Conservation (phyloP, 2,113 vertebrate genomes). For the Dascyllus trimaculatus region DNA sequence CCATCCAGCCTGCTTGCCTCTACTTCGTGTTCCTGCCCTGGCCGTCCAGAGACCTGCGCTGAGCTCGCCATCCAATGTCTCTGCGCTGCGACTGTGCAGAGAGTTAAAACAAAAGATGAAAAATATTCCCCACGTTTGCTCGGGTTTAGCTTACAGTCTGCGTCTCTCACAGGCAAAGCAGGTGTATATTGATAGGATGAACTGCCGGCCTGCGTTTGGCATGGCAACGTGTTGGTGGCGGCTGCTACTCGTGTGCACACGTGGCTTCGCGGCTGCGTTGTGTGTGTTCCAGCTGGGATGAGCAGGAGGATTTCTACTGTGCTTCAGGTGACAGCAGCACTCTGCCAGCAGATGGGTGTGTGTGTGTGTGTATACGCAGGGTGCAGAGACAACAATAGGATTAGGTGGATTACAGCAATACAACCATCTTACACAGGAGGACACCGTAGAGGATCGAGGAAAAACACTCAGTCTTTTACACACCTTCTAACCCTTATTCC, state of each 20-base stretch:
- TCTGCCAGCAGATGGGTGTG: slow-evolving; percentile 39
- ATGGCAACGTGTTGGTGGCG: not conserved
- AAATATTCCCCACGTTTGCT: slow-evolving; percentile 52
- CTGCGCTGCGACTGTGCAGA: slow-evolving; percentile 58
- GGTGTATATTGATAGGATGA: slow-evolving; percentile 66
- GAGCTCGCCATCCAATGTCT: slow-evolving; percentile 53
- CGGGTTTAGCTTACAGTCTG: slow-evolving; percentile 63
- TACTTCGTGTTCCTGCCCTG: not conserved
- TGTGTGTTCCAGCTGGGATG: slow-evolving; percentile 66
- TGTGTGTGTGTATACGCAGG: slow-evolving; percentile 29
- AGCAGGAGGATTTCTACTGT: slow-evolving; percentile 63
- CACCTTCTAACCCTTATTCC: slow-evolving; percentile 66
- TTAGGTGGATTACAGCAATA: slow-evolving; percentile 82
- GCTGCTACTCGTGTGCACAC: not conserved
- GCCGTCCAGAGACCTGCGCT: slow-evolving; percentile 24
- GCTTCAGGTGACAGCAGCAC: slow-evolving; percentile 72
- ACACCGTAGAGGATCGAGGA: slow-evolving; percentile 60
- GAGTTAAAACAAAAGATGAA: slow-evolving; percentile 69
- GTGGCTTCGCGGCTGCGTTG: not conserved
- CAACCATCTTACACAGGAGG: slow-evolving; percentile 73
- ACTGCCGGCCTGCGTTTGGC: slow-evolving; percentile 42
- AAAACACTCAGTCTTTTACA: slow-evolving; percentile 47
- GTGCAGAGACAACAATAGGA: slow-evolving; percentile 78
- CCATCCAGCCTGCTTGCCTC: slow-evolving; percentile 39
- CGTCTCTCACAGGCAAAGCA: slow-evolving; percentile 54